These are phyloP conservation scores for Ligdia adustata DNA, from an alignment of 2,888 invertebrate species.

Conservation along the genomic window DNA sequence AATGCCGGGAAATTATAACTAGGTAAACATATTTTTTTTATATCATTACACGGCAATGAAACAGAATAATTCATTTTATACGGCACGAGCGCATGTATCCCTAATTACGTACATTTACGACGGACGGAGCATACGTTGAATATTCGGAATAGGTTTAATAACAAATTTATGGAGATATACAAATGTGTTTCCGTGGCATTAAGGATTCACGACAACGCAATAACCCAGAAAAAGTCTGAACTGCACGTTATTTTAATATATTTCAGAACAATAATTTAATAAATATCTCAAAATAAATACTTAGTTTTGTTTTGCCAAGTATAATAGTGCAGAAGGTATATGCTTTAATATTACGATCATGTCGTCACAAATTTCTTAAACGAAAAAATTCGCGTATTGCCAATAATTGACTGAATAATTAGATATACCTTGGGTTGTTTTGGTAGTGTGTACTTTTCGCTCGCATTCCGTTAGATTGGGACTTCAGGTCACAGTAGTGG, in stretches of 20 bases:
- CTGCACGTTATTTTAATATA: neutral
- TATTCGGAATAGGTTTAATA: slow-evolving; percentile 26
- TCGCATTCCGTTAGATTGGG: neutral
- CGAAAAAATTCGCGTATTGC: neutral
- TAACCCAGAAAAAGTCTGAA: slow-evolving; percentile 45
- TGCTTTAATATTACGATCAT: too few species aligned
- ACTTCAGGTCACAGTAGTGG: slow-evolving; percentile 59
- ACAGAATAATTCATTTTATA: slow-evolving; percentile 54
- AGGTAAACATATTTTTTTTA: slow-evolving; percentile 57
- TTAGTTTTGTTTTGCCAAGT: too few species aligned
- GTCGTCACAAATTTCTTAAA: too few species aligned
- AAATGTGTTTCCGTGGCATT: slow-evolving; percentile 55
- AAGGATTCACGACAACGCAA: slow-evolving; percentile 81
- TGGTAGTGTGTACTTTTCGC: too few species aligned
- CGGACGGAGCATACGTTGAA: slow-evolving; percentile 40
- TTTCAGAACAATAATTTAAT: too few species aligned
- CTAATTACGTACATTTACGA: slow-evolving; percentile 61
- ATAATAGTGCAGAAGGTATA: too few species aligned
- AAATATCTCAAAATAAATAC: too few species aligned
- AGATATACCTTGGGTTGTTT: too few species aligned
- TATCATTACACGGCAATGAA: slow-evolving; percentile 59
- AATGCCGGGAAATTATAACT: slow-evolving; percentile 67
- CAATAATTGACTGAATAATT: too few species aligned
- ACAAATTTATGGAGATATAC: slow-evolving; percentile 16
- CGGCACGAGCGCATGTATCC: slow-evolving; percentile 49